A percentile compares a stretch with the other conserved stretches of the same genome.
Conservation (phyloP, 1,140 invertebrate species). For the Drosophila pseudoobscura region DNA sequence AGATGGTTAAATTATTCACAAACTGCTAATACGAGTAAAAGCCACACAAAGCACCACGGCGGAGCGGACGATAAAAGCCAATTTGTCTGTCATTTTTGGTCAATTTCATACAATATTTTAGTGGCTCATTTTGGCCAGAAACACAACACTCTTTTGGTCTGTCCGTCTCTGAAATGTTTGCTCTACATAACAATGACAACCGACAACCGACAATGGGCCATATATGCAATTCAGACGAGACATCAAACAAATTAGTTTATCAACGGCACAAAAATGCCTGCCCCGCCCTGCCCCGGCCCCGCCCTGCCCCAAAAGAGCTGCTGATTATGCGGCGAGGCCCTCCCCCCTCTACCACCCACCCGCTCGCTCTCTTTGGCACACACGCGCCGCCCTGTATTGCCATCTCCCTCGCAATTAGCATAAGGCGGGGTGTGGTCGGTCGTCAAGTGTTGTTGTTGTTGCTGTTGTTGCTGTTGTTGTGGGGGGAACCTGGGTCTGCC, state of each 20-base stretch:
- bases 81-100: constrained; percentile 82
- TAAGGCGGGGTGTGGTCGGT: constrained; percentile 67
- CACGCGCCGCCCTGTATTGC: constrained; percentile 12
- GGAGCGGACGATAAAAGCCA: constrained; percentile 68
- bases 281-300: constrained; percentile 1
- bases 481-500: too few species aligned
- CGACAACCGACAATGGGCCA: constrained; percentile 13
- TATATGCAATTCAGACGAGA: constrained; percentile 64
- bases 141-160: neutral
- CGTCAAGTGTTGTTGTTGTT: too few species aligned
- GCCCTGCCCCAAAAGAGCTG: constrained; percentile 30
- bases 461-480: too few species aligned
- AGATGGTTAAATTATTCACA: constrained; percentile 80
- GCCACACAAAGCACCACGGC: constrained; percentile 37
- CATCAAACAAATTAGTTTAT: constrained; percentile 82
- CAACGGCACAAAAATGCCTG: constrained; percentile 48
- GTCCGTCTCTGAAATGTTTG: constrained; percentile 48
- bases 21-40: constrained; percentile 63
- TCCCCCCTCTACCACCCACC: constrained; percentile 1
- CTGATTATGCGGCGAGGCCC: constrained; percentile 36
- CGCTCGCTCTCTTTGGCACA: too few species aligned
- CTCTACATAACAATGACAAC: constrained; percentile 40
- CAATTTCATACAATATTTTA: constrained; percentile 80
- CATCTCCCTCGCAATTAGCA: constrained; percentile 75
- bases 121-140: constrained; percentile 66